These are phyloP conservation scores for Idaea straminata DNA, from an alignment of 2,888 invertebrate species.

Conservation along the genomic window DNA sequence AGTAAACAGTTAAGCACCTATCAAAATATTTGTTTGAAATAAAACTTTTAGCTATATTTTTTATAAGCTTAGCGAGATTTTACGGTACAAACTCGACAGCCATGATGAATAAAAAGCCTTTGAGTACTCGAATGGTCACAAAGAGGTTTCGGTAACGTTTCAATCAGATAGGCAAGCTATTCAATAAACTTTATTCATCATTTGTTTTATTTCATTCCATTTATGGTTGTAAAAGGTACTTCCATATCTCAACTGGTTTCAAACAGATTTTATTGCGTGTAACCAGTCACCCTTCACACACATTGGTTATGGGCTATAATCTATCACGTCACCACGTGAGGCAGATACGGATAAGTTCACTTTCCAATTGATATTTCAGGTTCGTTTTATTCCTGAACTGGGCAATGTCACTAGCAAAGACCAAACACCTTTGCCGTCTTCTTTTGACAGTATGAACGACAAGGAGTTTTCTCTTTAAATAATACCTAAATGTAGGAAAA, in stretches of 20 bases:
- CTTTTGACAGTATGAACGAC: too few species aligned
- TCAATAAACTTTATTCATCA: slow-evolving; percentile 19
- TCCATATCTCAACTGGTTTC: not conserved
- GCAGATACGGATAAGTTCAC: not conserved
- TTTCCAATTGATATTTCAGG: not conserved
- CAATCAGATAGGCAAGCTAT: slow-evolving; percentile 22
- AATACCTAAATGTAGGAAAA: too few species aligned
- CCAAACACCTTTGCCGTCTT: too few species aligned
- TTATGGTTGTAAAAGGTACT: not conserved
- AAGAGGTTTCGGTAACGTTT: slow-evolving; percentile 6
- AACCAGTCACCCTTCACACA: not conserved
- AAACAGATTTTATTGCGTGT: not conserved
- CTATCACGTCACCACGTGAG: not conserved
- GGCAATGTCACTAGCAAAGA: not conserved
- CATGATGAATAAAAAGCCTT: not conserved
- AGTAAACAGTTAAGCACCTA: too few species aligned
- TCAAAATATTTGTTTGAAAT: too few species aligned
- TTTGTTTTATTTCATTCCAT: slow-evolving; percentile 5
- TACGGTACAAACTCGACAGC: not conserved
- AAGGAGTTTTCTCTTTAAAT: too few species aligned
- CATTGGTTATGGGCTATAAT: not conserved
- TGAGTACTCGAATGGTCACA: not conserved
- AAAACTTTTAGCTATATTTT: not conserved
- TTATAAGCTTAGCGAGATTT: not conserved
- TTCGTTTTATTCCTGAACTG: not conserved